Evolutionary conservation across 2,797 vertebrate genomes (phyloP), one percentile per base, ranked within the genome.

Genomic region (Tachyglossus aculeatus): DNA sequence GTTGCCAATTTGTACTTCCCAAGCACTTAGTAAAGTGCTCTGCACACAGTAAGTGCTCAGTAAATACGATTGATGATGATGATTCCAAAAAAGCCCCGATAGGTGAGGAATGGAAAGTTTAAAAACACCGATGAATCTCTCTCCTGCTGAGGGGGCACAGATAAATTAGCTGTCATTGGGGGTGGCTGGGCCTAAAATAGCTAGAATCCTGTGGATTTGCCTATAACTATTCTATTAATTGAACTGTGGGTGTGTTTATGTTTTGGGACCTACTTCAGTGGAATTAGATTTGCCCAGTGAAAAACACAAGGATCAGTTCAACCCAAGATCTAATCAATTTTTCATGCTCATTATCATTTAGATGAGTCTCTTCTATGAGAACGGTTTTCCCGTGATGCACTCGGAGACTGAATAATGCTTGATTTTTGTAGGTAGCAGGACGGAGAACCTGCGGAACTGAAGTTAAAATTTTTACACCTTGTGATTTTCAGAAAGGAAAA

Each of bases 261-360:
- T 74, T 79, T 71, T 80, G 53, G 69, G 54, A 50, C 24, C 56
- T 76, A 50, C 60, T 70, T 50, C 38, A 52, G 65, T 21, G 50
- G 34, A 47, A 68, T 52, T 76, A 61, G 68, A 68, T 55, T 80
- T 3, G 1, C 16, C 29, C 52, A 58, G 66, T 68, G 73, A 74
- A 74, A 69, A 80, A 71, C 33, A 74, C 52, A 56, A 70, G 85
- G 66, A 71, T 57, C 59, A 74, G 81, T 71, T 71, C 68, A 58
- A 61, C 25, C 11, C 57, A 52, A 71, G 74, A 82, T 60, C 67
- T 76, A 69, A 83, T 85, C 68, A 87, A 76, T 83, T 80, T 83
- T 82, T 85, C 76, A 87, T 78, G 68, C 71, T 87, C 68, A 87
- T 85, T 83, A 80, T 83, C 76, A 87, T 85, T 81, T 87, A 85